These are phyloP conservation scores for Canis aureus DNA, from an alignment of 2,113 vertebrate species.

Conservation along the genomic window DNA sequence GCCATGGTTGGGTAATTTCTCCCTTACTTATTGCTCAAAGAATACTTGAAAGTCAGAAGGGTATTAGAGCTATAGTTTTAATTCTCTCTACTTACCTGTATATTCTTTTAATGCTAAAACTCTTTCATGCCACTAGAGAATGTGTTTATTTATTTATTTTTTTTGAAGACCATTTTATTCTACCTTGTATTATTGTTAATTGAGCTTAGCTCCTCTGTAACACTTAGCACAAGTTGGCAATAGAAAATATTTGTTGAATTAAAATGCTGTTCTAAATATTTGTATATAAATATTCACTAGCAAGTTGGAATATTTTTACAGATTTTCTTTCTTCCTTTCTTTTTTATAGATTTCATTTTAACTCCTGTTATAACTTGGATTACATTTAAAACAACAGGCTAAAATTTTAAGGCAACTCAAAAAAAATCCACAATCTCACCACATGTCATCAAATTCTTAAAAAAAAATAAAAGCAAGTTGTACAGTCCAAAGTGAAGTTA, in stretches of 20 bases:
- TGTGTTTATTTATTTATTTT: neutral
- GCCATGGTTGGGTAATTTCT: neutral
- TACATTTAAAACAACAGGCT: neutral
- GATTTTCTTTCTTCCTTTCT: neutral
- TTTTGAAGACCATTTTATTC: neutral
- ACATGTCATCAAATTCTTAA: neutral
- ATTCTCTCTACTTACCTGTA: neutral
- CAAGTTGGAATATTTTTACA: constrained; percentile 23
- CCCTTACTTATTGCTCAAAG: neutral
- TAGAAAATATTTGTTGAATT: constrained; percentile 50
- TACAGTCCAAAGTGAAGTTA: neutral
- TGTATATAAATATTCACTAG: neutral
- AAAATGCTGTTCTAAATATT: constrained; percentile 30
- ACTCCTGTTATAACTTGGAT: neutral
- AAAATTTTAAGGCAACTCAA: neutral
- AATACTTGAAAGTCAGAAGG: neutral
- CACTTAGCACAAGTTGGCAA: neutral
- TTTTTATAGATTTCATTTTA: constrained; percentile 23
- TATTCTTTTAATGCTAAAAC: neutral
- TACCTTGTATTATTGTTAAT: neutral
- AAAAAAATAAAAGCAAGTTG: neutral
- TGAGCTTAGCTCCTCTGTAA: neutral
- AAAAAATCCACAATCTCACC: neutral
- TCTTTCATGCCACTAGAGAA: neutral
- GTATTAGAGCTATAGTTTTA: neutral